Evolutionary conservation across 1,140 invertebrate genomes (phyloP), one percentile per base, ranked within the genome.

Genomic region (Drosophila subpulchrella): DNA sequence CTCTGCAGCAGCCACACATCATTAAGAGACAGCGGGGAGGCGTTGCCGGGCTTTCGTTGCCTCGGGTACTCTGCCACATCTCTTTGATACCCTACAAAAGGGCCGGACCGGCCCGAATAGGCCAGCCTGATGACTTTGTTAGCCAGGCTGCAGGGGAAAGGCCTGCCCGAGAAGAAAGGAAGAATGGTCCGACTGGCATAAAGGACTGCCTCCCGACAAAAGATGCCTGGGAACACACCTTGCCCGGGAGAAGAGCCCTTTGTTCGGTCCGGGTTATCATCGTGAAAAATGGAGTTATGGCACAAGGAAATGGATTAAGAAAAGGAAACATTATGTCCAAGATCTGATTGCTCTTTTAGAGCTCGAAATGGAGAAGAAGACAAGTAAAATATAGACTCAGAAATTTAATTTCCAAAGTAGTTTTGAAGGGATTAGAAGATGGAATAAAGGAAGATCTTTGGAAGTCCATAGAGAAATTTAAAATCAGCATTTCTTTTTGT

Each of bases 1-100:
- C 83, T 86, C 79, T 88, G 83, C 82, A 78, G 80, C 80, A 81
- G 78, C 79, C 78, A 88, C 83, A 88, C 82, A 89, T 88, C 83
- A 88, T 88, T 88, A 88, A 63, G 79, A 80, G 84, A 77, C 84
- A 82, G 78, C 78, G 70, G 81, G 81, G 73, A 76, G 73, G 73
- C 73, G 73, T 75, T 75, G 62, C 72, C 71, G 54, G 61, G 48
- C 73, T 76, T 76, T 75, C 73, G 73, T 76, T 75, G 53, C 71
- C 72, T 75, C 73, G 27, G 61, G 47, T 48, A 36, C 32, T 39
- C 46, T 15, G 61, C 20, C 48, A 60, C 50, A 46, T 56, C 67
- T 73, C 57, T 65, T 42, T 55, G 62, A 76, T 76, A 76, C 73
- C 48, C 73, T 76, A 59, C 73, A 66, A 67, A 54, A 48, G 24